A percentile compares a stretch with the other conserved stretches of the same genome.
phyloP scores from a whole-genome alignment of 2,113 vertebrate genomes.

The Uria aalge region DNA sequence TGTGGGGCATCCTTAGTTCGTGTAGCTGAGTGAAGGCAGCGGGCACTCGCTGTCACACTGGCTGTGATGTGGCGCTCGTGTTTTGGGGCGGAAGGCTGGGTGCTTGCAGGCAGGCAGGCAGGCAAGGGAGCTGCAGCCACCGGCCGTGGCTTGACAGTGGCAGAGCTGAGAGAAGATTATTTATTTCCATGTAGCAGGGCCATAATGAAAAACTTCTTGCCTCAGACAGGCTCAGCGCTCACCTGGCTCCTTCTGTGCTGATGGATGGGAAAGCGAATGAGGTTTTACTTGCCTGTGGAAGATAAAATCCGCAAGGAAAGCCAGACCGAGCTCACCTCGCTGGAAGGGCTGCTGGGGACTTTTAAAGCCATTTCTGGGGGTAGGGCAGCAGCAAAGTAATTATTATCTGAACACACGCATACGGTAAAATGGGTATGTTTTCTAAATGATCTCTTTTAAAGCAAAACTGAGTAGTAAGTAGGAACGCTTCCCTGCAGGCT shows the following conservation, averaged over 20 bases:
- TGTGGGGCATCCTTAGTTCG: background rate
- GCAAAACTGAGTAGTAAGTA: constrained; percentile 43
- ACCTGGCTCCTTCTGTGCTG: background rate
- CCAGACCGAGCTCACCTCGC: background rate
- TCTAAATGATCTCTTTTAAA: constrained; percentile 53
- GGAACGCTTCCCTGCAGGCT: constrained; percentile 54
- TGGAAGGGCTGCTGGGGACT: background rate
- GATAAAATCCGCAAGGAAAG: background rate
- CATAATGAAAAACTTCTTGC: background rate
- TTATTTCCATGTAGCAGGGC: background rate
- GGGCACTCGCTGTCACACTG: fast-evolving
- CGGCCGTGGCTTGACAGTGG: background rate
- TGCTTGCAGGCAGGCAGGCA: background rate
- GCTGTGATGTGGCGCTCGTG: background rate
- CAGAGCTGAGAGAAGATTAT: background rate
- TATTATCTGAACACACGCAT: background rate
- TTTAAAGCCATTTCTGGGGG: constrained; percentile 8
- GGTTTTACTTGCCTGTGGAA: background rate
- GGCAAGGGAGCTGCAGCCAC: background rate
- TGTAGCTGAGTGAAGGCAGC: background rate
- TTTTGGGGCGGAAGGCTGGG: background rate
- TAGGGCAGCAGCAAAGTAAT: background rate
- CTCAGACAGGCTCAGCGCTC: background rate
- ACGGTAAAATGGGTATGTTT: constrained; percentile 42
- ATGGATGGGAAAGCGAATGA: background rate